Percentiles rank a stretch among this genome's conserved stretches.
Evolutionary conservation across 2,888 invertebrate species (phyloP).

Genomic region (Hemicrepidius hirtus): DNA sequence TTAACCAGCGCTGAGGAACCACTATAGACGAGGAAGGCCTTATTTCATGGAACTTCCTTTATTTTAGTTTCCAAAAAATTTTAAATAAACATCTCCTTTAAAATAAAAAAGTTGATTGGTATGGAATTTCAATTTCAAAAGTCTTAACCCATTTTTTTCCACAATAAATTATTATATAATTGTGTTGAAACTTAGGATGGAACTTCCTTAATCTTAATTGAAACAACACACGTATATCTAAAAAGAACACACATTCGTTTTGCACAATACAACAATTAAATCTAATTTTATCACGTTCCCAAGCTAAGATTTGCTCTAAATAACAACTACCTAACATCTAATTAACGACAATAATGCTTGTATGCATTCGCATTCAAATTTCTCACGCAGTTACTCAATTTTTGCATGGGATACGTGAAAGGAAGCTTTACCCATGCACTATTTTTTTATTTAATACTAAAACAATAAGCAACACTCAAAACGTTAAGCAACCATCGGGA

Average conservation of each 20-base stretch:
- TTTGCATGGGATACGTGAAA: conserved; percentile 29
- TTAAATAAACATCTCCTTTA: too few relatives aligned
- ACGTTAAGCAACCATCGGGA: conserved; percentile 9
- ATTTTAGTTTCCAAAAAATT: too few relatives aligned
- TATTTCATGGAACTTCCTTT: too few relatives aligned
- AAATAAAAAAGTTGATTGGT: too few relatives aligned
- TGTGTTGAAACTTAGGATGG: conserved; percentile 1
- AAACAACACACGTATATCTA: background rate
- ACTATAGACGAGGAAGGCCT: too few relatives aligned
- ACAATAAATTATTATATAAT: too few relatives aligned
- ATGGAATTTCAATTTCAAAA: too few relatives aligned
- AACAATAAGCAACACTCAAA: background rate
- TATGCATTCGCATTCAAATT: conserved; percentile 19
- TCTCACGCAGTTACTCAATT: conserved; percentile 26
- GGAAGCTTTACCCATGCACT: conserved; percentile 24
- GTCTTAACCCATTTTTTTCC: too few relatives aligned
- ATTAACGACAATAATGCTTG: conserved; percentile 14
- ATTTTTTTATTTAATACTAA: background rate
- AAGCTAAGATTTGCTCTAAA: conserved; percentile 20
- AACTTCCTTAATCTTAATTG: background rate
- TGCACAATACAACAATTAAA: conserved; percentile 18
- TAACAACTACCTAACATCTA: conserved; percentile 14
- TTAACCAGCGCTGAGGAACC: too few relatives aligned
- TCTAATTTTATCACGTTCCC: conserved; percentile 20
- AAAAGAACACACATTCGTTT: background rate